Evolutionary conservation across 1,140 invertebrate species (phyloP), one percentile per base, ranked within the genome.

Genomic region (Aricia agestis): DNA sequence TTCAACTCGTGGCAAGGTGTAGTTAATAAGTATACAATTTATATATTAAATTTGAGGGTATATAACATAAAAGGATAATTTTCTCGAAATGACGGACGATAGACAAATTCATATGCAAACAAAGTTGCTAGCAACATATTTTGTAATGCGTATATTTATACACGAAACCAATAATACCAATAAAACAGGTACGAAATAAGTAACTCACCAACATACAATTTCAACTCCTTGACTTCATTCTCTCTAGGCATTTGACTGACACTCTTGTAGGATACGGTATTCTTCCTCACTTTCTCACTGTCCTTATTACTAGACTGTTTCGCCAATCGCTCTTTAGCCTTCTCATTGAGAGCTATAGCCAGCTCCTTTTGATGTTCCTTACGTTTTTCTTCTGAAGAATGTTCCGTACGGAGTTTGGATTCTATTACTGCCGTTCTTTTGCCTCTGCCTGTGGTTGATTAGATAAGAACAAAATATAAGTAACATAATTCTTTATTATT

Each of bases 281-380:
- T 98, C 90, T 99, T 99, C 59, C 98, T 94, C 59, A 98, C 94
- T 87, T 97, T 97, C 89, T 98, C 97, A 80, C 96, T 95, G 83
- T 97, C 97, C 82, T 95, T 98, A 63, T 94, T 96, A 76, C 95
- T 95, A 68, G 94, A 96, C 82, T 97, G 96, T 79, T 98, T 96
- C 9, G 98, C 97, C 25, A 99, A 92, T 66, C 99, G 94, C 79
- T 98, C 96, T 77, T 96, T 95, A 0, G 99, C 99, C 68, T 96
- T 96, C 84, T 98, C 97, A 85, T 99, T 99, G 10, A 99, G 90
- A 71, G 95, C 94, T 66, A 96, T 94, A 0, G 97, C 98, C 41
- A 99, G 92, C 92, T 99, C 98, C 79, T 97, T 97, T 86, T 99
- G 99, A 94, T 99, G 98, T 81, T 98, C 95, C 82, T 98, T 98